A percentile compares a stretch with the other conserved stretches of the same genome.
These are phyloP conservation scores for Leptinotarsa juncta DNA, from an alignment of 2,888 invertebrate species.

Conservation along the genomic window DNA sequence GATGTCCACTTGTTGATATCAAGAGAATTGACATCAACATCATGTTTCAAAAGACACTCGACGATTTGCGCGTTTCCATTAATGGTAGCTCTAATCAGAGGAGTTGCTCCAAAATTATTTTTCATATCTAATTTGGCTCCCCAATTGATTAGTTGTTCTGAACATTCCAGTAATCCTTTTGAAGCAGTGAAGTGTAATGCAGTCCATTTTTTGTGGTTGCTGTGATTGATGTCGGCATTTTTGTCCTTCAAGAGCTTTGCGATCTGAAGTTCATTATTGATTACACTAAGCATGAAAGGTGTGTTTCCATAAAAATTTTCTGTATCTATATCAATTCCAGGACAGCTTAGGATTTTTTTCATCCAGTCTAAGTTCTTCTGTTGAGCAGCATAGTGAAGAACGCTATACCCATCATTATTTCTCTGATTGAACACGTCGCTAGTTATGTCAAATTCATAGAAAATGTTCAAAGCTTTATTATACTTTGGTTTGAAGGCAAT, in stretches of 20 bases:
- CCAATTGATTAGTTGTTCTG: constrained; percentile 20
- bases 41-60: background rate
- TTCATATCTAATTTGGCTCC: constrained; percentile 5
- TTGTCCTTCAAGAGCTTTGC: constrained; percentile 8
- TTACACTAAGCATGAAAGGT: constrained; percentile 29
- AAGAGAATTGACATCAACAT: background rate
- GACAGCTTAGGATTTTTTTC: constrained; percentile 6
- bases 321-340: constrained; percentile 18
- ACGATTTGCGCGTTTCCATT: constrained; percentile 11
- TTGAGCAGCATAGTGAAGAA: constrained; percentile 11
- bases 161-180: constrained; percentile 19
- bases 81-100: constrained; percentile 29
- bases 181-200: constrained; percentile 29
- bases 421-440: constrained; percentile 3
- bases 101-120: constrained; percentile 23
- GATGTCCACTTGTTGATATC: constrained; percentile 5
- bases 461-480: background rate
- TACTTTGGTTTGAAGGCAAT: constrained; percentile 22
- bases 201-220: constrained; percentile 23
- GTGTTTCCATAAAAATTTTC: constrained; percentile 24
- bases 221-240: constrained; percentile 27
- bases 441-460: background rate
- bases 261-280: constrained; percentile 18
- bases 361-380: constrained; percentile 17
- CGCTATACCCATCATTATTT: constrained; percentile 17